Evolutionary conservation across 2,888 invertebrate genomes (phyloP), one percentile per base, ranked within the genome.

Genomic region (Scaptomyza flava): DNA sequence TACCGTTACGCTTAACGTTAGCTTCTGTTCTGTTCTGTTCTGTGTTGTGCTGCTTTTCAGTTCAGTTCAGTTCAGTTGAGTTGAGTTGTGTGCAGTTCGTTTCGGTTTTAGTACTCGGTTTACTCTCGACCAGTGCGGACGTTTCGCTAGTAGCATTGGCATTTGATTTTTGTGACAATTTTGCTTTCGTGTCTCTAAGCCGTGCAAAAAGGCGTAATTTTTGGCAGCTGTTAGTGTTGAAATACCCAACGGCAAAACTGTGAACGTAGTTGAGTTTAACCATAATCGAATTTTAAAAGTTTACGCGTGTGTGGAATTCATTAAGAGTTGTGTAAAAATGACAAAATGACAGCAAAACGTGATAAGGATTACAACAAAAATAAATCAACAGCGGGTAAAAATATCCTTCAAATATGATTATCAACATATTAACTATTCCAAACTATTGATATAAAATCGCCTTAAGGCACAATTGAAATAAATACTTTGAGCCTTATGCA

Each of bases 291-390:
- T 53, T 48, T 41, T 17, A 34, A 43, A 42, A 48, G 42, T 69
- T 69, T 30, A 45, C 38, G 47, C 56, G 51, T 66, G 60, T 54
- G 48, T 62, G 53, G 79, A 84, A 83, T 84, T 87, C 81, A 65
- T 72, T 69, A 71, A 69, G 84, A 84, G 75, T 87, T 85, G 76
- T 68, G 85, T 68, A 68, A 89, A 87, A 88, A 89, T 89, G 88
- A 87, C 82, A 90, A 90, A 88, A 91, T 91, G 91, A 91, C 91
- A 87, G 91, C 91, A 85, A 91, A 91, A 89, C 91, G 90, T 87
- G 91, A 89, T 86, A 91, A 90, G 89, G 91, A 91, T 87, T 91
- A 89, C 83, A 84, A 84, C 57, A 91, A 89, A 87, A 91, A 89
- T 88, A 91, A 90, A 87, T 80, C 89, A 73, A 75, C 89, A 80